Evolutionary conservation across 1,140 invertebrate genomes (phyloP).

Genomic region (Atta texana): DNA sequence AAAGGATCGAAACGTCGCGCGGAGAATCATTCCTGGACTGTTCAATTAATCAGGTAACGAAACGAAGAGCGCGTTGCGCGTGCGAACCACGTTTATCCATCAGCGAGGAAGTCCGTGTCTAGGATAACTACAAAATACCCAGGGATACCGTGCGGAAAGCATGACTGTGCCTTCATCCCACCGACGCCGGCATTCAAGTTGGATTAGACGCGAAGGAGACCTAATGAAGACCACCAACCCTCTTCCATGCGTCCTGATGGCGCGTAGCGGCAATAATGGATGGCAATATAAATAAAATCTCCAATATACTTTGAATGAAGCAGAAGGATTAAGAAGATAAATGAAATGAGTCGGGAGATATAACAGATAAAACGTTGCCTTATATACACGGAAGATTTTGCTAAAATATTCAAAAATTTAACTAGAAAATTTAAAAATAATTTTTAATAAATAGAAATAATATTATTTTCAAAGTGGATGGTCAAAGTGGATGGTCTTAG

Average conservation of each 20-base stretch:
- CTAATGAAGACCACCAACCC: slow-evolving; percentile 65
- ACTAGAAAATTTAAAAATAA: too few species aligned
- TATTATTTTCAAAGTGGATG: too few species aligned
- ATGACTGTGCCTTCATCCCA: slow-evolving; percentile 36
- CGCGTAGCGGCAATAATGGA: slow-evolving; percentile 45
- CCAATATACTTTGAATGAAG: slow-evolving; percentile 2
- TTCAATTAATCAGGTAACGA: slow-evolving; percentile 37
- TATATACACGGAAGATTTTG: too few species aligned
- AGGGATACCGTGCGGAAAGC: slow-evolving; percentile 15
- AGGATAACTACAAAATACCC: slow-evolving; percentile 68
- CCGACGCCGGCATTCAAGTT: slow-evolving; percentile 57
- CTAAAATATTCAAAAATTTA: too few species aligned
- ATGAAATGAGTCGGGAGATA: slow-evolving; percentile 26
- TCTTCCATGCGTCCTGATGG: slow-evolving; percentile 21
- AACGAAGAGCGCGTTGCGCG: slow-evolving; percentile 18
- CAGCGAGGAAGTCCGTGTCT: slow-evolving; percentile 37
- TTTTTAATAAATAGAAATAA: too few species aligned
- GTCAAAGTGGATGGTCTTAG: too few species aligned
- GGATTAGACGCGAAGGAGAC: slow-evolving; percentile 72
- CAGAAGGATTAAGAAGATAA: slow-evolving; percentile 36
- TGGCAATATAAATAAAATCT: slow-evolving; percentile 60
- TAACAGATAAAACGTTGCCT: background rate
- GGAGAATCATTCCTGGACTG: background rate
- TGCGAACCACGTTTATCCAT: slow-evolving; percentile 68
- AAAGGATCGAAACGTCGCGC: background rate